Evolutionary conservation across 2,797 vertebrate genomes (phyloP).

Genomic region (Danio tinwini): DNA sequence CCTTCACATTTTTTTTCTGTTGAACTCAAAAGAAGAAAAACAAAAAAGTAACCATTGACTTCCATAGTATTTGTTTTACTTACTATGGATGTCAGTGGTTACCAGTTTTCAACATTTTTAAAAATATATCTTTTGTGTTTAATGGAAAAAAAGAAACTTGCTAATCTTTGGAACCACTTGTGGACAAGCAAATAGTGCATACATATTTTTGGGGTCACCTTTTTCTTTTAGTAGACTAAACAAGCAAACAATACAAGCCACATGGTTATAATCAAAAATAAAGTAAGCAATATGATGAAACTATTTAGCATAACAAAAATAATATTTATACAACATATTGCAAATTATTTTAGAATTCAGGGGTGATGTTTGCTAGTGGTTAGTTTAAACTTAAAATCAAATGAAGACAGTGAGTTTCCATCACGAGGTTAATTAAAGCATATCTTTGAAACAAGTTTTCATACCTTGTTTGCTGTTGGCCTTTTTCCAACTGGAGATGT

Average conservation of each 20-base stretch:
- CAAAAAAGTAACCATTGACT: too few species aligned
- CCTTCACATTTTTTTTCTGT: too few species aligned
- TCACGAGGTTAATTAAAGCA: background rate
- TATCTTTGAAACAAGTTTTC: background rate
- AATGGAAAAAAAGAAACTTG: too few species aligned
- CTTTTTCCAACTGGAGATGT: conserved; percentile 61
- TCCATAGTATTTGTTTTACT: too few species aligned
- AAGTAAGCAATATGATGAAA: background rate
- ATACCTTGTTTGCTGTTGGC: conserved; percentile 74
- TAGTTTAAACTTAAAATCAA: background rate
- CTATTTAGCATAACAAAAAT: background rate
- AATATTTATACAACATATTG: background rate
- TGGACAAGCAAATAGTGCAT: too few species aligned
- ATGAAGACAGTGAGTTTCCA: background rate
- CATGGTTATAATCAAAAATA: background rate
- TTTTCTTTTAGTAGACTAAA: conserved; percentile 4
- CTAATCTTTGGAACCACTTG: too few species aligned
- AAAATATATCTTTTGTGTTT: too few species aligned
- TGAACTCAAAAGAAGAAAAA: too few species aligned
- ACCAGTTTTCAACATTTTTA: too few species aligned
- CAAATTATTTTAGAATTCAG: background rate
- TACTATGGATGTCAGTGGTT: too few species aligned
- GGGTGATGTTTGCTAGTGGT: conserved; percentile 8
- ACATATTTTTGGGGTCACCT: too few species aligned
- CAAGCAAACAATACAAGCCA: background rate